Base-by-base conservation (phyloP, 2,888 invertebrate genomes). In the Andricus quercusramuli region DNA sequence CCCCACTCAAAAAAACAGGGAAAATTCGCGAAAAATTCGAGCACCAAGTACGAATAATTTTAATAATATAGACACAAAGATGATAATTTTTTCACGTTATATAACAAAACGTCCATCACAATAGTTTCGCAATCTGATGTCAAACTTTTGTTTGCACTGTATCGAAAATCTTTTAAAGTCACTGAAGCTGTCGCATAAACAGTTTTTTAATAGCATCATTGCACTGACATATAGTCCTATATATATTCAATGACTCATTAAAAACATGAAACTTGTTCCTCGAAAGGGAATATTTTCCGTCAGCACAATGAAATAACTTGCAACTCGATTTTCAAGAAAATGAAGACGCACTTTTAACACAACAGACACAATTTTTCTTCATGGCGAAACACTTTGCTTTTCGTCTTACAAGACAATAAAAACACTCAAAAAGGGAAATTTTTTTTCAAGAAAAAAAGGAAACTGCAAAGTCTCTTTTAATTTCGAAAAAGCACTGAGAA, bases 21-120 rank as follows among this genome's bases (percentile, higher is more conserved):
- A 47, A 25, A 37, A 67, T 17, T 25, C 25, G 6, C 15, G 5
- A 62, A 25, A 62, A 25, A 25, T 29, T 2, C 15, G 4, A 32
- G n/a, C 15, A 66, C 32, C 2, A 3, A 11, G 2, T 9, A n/a
- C 5, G 20, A 29, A 66, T 29, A 66, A 67, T 41, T 22, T 41
- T 11, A 41, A 67, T 4, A 29, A 62, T 62, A 15, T 25, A 15
- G 25, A 25, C 62, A 25, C 9, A 11, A 56, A 62, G 62, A 29
- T 62, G 13, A 62, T 9, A n/a, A 25, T 62, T 62, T 62, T 25
- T 62, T 29, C 25, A 29, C 22, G 62, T 62, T 62, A 62, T 17
- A 25, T 62, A 62, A 25, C 62, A 62, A 62, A 62, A 62, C 25
- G 62, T 37, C 37, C 29, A 77, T 66, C 13, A 20, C 32, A 65